phyloP scores from a whole-genome alignment of 2,113 vertebrate genomes.

The Sardina pilchardus region DNA sequence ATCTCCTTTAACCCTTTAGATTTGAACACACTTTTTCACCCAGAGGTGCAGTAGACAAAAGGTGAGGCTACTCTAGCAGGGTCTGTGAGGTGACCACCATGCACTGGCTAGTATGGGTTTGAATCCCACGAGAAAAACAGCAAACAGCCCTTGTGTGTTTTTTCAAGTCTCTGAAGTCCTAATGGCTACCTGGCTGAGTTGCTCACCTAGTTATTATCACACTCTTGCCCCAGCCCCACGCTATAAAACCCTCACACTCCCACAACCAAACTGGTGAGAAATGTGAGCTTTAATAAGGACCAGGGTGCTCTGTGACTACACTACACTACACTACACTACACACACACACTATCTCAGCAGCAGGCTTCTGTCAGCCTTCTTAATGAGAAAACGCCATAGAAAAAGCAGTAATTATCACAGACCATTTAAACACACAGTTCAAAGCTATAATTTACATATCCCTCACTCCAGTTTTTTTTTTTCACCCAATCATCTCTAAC shows the following conservation, averaged over 20 bases:
- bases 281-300: slow-evolving; percentile 14
- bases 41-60: background rate
- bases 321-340: background rate
- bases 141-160: background rate
- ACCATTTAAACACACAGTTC: slow-evolving; percentile 52
- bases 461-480: slow-evolving; percentile 30
- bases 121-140: background rate
- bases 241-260: slow-evolving; percentile 19
- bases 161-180: background rate
- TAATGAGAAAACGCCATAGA: slow-evolving; percentile 56
- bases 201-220: slow-evolving; percentile 46
- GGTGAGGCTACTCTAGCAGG: background rate
- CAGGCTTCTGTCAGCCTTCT: slow-evolving; percentile 59
- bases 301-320: background rate
- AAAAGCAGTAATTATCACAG: slow-evolving; percentile 71
- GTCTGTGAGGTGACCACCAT: background rate
- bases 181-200: slow-evolving; percentile 22
- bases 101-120: background rate
- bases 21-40: background rate
- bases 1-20: background rate
- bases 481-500: background rate
- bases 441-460: slow-evolving; percentile 61
- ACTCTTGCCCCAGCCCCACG: slow-evolving; percentile 12
- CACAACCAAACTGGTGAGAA: background rate
- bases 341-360: slow-evolving; percentile 49